Base-by-base conservation (phyloP, 1,140 invertebrate genomes). In the Pseudomyrmex sp. region DNA sequence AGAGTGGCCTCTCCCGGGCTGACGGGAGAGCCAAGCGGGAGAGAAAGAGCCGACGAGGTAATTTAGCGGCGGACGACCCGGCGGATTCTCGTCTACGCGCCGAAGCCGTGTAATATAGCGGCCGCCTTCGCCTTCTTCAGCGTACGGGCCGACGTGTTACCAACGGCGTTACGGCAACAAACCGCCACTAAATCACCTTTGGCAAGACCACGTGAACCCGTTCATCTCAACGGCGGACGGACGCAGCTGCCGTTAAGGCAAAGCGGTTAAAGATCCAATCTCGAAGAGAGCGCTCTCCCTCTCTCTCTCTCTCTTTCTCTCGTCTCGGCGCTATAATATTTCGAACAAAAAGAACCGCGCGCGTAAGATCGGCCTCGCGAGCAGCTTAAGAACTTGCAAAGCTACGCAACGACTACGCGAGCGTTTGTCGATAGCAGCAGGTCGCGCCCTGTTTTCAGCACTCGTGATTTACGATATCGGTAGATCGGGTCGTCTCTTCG, bases 121-220 rank as follows among this genome's bases (percentile, higher is more conserved):
- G 65, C 23, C 35, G 18, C 50, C 54, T 76, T 56, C 35, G 56
- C 75, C 63, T 80, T 80, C 63, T 80, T 80, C 66, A 63, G 18
- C 26, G 65, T 59, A 72, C 54, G 54, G 66, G 66, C 66, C 85
- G 54, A 76, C 56, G 72, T 68, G 85, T 87, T 86, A 72, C 77
- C 58, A 52, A 85, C 74, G 85, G 76, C 73, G 86, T 75, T 82
- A 66, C 88, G 85, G 84, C 90, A 91, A 92, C 91, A 90, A 91
- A 92, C 91, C 88, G 90, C 73, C 88, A 90, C 86, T 93, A 93
- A 93, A 93, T 93, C 92, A 93, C 75, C 75, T 90, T 90, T 90
- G 92, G 91, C 91, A 85, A 35, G 89, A 72, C 80, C 85, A 80
- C 76, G 82, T 80, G 85, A 74, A 86, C 86, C 89, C 85, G 77